Conservation (phyloP, 2,888 invertebrate species). For the Saturnia pavonia region DNA sequence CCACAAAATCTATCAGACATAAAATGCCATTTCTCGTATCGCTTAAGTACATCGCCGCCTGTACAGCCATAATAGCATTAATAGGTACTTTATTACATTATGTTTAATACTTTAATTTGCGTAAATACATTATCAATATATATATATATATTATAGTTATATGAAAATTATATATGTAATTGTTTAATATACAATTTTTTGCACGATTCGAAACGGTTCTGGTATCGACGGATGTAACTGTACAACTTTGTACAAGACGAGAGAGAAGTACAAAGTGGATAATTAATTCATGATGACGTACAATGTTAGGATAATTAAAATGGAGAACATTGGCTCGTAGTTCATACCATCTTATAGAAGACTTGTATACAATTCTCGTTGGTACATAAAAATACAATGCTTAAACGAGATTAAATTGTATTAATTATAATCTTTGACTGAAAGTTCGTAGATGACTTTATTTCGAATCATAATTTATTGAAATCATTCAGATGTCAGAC, state of each 20-base stretch:
- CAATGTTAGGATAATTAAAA: background rate
- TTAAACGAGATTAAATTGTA: background rate
- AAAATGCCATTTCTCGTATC: conserved; percentile 70
- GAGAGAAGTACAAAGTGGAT: background rate
- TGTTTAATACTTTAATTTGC: conserved; percentile 70
- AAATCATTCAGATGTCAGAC: background rate
- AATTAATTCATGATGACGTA: background rate
- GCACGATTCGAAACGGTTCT: conserved; percentile 39
- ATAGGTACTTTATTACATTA: conserved; percentile 65
- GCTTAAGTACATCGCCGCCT: conserved; percentile 72
- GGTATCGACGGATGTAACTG: conserved; percentile 2
- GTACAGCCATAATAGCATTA: conserved; percentile 65
- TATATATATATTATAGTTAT: conserved; percentile 68
- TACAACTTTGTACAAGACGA: conserved; percentile 6
- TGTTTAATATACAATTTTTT: conserved; percentile 58
- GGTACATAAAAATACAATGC: background rate
- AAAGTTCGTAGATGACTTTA: background rate
- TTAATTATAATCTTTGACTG: background rate
- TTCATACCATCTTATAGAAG: background rate
- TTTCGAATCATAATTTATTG: background rate
- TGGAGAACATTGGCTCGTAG: background rate
- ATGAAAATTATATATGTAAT: conserved; percentile 57
- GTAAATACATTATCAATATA: conserved; percentile 78
- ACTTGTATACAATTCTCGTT: background rate
- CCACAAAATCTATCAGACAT: conserved; percentile 79